Conservation (phyloP, 2,797 vertebrate genomes). For the Momotus momota region DNA sequence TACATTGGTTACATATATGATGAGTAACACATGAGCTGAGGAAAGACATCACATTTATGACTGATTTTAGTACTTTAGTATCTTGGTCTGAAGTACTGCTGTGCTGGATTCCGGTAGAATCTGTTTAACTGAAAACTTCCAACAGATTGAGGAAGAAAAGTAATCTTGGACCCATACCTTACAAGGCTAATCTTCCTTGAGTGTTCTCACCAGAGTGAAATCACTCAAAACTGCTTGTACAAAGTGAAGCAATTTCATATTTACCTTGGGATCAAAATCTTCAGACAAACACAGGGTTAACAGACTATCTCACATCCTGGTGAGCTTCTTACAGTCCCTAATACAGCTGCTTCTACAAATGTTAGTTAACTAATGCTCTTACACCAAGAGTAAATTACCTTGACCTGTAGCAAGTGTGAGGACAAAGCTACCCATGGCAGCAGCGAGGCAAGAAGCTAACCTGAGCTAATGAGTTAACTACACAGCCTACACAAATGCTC, state of each 20-base stretch:
- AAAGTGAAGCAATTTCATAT: not conserved
- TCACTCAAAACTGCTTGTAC: not conserved
- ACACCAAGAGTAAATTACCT: not conserved
- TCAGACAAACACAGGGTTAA: not conserved
- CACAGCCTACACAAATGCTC: not conserved
- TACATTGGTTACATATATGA: not conserved
- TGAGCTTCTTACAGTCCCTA: not conserved
- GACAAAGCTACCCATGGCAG: not conserved
- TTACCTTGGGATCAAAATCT: not conserved
- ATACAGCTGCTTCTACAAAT: not conserved
- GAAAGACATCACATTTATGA: rapidly evolving
- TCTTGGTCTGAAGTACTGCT: not conserved
- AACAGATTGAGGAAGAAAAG: not conserved
- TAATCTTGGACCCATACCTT: not conserved
- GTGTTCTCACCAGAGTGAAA: not conserved
- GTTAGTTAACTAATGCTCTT: not conserved
- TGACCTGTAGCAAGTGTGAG: not conserved
- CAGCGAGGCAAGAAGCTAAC: not conserved
- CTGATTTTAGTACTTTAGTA: not conserved
- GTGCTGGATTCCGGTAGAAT: not conserved
- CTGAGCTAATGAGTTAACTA: not conserved
- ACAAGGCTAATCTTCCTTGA: not conserved
- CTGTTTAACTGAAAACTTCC: not conserved
- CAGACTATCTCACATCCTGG: not conserved
- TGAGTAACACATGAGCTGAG: not conserved